A percentile compares a stretch with the other conserved stretches of the same genome.
These are phyloP conservation scores for Eriosoma lanigerum DNA, from an alignment of 1,140 invertebrate species.

Conservation along the genomic window DNA sequence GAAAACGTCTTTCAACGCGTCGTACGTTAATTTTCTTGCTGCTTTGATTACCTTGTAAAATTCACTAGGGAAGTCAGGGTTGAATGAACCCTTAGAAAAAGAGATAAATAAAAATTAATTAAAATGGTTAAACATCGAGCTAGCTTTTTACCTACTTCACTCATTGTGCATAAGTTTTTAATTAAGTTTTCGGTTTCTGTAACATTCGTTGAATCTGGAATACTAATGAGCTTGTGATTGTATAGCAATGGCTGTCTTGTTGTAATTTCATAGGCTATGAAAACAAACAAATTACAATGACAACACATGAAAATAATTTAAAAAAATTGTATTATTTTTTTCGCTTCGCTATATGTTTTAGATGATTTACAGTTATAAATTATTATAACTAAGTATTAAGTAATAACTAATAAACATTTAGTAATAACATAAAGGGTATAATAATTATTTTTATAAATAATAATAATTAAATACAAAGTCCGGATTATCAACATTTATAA, in stretches of 20 bases:
- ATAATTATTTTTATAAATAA: no score
- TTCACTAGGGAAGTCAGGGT: conserved; percentile 65
- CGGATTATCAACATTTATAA: no score
- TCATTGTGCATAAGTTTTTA: conserved; percentile 34
- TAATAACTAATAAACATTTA: no score
- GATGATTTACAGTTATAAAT: no score
- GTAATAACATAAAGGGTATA: no score
- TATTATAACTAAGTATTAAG: no score
- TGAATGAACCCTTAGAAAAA: conserved; percentile 60
- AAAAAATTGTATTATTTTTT: no score
- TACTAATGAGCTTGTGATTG: conserved; percentile 36
- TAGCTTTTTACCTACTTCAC: conserved; percentile 9
- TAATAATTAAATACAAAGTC: no score
- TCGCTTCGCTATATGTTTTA: no score
- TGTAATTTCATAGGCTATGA: conserved; percentile 24
- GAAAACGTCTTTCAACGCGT: conserved; percentile 63
- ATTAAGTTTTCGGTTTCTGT: not conserved
- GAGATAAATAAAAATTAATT: not conserved
- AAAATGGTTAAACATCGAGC: not conserved
- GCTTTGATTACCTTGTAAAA: conserved; percentile 68
- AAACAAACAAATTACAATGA: not conserved
- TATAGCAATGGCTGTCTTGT: conserved; percentile 37
- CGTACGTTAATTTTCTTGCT: conserved; percentile 63
- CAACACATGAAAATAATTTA: no score
- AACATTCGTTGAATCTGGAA: conserved; percentile 15